A percentile compares a stretch with the other conserved stretches of the same genome.
These are phyloP conservation scores for Alethe diademata DNA, from an alignment of 2,113 vertebrate species.

Conservation along the genomic window DNA sequence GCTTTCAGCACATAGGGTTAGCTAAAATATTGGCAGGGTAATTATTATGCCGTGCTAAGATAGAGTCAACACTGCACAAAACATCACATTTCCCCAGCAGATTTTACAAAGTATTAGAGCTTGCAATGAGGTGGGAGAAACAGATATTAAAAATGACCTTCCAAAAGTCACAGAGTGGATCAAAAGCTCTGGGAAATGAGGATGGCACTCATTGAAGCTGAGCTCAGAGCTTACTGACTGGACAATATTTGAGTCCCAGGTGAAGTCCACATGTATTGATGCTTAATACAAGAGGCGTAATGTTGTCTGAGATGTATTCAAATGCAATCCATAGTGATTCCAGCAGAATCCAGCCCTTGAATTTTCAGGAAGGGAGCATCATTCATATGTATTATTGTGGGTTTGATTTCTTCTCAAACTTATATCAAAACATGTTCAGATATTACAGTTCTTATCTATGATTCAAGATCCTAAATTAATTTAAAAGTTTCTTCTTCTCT, in stretches of 20 bases:
- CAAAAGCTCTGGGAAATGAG: not conserved
- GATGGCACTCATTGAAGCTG: not conserved
- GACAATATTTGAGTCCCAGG: not conserved
- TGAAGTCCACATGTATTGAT: rapidly evolving
- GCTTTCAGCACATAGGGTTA: not conserved
- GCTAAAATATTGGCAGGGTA: not conserved
- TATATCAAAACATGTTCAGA: not conserved
- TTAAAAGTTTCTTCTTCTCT: not conserved
- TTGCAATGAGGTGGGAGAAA: not conserved
- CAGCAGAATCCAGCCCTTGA: not conserved
- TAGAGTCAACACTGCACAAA: not conserved
- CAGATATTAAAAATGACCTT: not conserved
- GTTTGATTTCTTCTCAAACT: not conserved
- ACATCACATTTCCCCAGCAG: slow-evolving; percentile 6
- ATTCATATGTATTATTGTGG: not conserved
- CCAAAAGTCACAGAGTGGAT: not conserved
- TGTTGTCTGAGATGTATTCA: not conserved
- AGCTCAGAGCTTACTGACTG: not conserved
- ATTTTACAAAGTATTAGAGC: not conserved
- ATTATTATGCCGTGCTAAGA: not conserved
- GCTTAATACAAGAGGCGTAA: not conserved
- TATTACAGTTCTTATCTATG: not conserved
- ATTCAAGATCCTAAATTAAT: not conserved
- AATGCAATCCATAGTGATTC: not conserved
- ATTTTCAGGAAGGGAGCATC: not conserved